Evolutionary conservation across 2,797 vertebrate genomes (phyloP).

Genomic region (Tenualosa ilisha): DNA sequence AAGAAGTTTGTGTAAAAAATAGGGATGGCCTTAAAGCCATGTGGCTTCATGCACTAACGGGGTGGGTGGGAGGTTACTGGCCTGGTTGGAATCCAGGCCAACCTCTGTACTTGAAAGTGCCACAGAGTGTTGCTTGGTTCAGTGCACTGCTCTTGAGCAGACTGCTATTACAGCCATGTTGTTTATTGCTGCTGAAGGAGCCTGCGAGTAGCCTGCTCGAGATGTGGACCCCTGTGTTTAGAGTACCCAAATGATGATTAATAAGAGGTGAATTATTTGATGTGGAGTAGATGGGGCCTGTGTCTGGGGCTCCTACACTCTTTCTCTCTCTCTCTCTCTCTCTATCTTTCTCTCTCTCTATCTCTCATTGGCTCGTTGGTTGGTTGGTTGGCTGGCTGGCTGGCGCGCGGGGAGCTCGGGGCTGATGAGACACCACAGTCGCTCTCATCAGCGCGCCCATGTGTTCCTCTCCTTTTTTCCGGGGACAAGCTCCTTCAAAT

Average conservation of each 20-base stretch:
- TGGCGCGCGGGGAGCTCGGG: background rate
- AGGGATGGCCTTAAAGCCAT: background rate
- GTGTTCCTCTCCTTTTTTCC: slow-evolving; percentile 7
- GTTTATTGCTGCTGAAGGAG: slow-evolving; percentile 57
- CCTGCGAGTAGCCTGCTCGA: slow-evolving; percentile 54
- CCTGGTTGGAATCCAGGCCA: slow-evolving; percentile 5
- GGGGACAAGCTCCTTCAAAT: slow-evolving; percentile 23
- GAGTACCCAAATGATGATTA: slow-evolving; percentile 55
- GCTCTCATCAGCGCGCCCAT: slow-evolving; percentile 48
- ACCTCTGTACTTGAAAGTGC: slow-evolving; percentile 16
- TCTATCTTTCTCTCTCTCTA: background rate
- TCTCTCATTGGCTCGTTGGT: background rate
- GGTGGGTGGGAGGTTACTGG: background rate
- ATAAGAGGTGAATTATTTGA: slow-evolving; percentile 60
- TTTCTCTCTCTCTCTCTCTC: background rate
- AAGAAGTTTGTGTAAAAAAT: background rate
- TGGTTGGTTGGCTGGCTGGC: too few species aligned
- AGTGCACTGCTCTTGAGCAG: background rate
- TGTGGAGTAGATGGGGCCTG: slow-evolving; percentile 58
- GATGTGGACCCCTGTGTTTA: slow-evolving; percentile 54
- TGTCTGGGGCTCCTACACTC: slow-evolving; percentile 39
- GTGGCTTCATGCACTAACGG: background rate
- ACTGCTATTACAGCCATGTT: slow-evolving; percentile 35
- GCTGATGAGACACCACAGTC: slow-evolving; percentile 16
- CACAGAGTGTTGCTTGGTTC: background rate